These are phyloP conservation scores for Rhimphoctona megacephalus DNA, from an alignment of 2,888 invertebrate species.

Conservation along the genomic window DNA sequence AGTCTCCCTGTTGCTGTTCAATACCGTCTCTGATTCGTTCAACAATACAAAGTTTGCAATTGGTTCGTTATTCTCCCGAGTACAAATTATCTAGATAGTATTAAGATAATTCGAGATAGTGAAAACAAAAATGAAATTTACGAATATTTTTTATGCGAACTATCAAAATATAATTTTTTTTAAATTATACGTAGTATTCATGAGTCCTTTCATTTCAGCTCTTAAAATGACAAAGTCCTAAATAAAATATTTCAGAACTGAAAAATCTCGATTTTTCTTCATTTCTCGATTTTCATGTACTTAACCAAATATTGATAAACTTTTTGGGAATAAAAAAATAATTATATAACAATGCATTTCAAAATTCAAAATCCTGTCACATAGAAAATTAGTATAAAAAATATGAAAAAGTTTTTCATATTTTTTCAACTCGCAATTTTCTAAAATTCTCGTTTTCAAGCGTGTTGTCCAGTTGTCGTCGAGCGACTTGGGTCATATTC, in stretches of 20 bases:
- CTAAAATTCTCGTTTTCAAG: neutral
- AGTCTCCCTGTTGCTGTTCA: no score
- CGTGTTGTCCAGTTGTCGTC: neutral
- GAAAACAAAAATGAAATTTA: no score
- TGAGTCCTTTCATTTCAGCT: neutral
- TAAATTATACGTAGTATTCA: neutral
- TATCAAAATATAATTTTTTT: no score
- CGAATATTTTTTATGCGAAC: neutral
- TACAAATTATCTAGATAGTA: neutral
- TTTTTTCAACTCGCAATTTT: neutral
- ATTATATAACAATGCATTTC: neutral
- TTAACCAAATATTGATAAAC: neutral
- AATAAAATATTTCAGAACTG: neutral
- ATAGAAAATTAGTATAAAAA: neutral
- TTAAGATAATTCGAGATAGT: neutral
- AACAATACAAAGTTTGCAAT: neutral
- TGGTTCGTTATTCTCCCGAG: neutral
- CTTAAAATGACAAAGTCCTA: neutral
- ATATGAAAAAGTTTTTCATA: no score
- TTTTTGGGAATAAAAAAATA: neutral
- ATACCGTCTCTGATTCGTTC: constrained; percentile 5
- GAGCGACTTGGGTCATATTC: neutral
- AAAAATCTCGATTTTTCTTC: neutral
- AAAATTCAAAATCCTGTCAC: neutral
- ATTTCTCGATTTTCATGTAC: neutral